Conservation (phyloP, 2,888 invertebrate genomes). For the Furcula furcula region DNA sequence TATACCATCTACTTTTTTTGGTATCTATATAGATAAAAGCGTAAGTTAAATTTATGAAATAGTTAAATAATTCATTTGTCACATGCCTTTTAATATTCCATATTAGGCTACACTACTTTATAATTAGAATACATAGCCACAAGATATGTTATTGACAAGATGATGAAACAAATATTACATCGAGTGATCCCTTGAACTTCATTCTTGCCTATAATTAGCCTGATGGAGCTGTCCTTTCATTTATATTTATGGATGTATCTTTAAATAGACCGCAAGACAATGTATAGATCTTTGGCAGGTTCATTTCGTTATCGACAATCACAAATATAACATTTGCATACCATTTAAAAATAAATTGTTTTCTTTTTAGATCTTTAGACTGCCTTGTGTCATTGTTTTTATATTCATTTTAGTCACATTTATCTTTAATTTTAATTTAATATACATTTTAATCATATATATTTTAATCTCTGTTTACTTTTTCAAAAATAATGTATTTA, state of each 20-base stretch:
- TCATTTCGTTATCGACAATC: slow-evolving; percentile 5
- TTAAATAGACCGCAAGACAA: slow-evolving; percentile 39
- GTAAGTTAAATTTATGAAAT: slow-evolving; percentile 9
- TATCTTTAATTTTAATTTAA: too few species aligned
- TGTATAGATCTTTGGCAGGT: slow-evolving; percentile 29
- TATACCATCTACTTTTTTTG: too few species aligned
- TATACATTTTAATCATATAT: too few species aligned
- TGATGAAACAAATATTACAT: slow-evolving; percentile 7
- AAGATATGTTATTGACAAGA: slow-evolving; percentile 13
- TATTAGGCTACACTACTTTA: slow-evolving; percentile 13
- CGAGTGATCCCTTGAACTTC: slow-evolving; percentile 11
- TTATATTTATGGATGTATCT: slow-evolving; percentile 32
- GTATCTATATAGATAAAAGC: too few species aligned
- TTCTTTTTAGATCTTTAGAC: slow-evolving; percentile 25
- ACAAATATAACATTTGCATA: slow-evolving; percentile 4
- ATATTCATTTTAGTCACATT: slow-evolving; percentile 30
- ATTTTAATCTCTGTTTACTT: too few species aligned
- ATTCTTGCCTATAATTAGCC: slow-evolving; percentile 21
- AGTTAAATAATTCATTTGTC: slow-evolving; percentile 1
- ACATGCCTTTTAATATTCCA: slow-evolving; percentile 17
- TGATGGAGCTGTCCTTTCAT: slow-evolving; percentile 54
- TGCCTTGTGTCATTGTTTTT: slow-evolving; percentile 27
- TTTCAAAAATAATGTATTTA: not conserved
- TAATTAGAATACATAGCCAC: slow-evolving; percentile 17
- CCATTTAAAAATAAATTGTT: not conserved